phyloP scores from a whole-genome alignment of 2,888 invertebrate species.

The Cataglyphis cursor region DNA sequence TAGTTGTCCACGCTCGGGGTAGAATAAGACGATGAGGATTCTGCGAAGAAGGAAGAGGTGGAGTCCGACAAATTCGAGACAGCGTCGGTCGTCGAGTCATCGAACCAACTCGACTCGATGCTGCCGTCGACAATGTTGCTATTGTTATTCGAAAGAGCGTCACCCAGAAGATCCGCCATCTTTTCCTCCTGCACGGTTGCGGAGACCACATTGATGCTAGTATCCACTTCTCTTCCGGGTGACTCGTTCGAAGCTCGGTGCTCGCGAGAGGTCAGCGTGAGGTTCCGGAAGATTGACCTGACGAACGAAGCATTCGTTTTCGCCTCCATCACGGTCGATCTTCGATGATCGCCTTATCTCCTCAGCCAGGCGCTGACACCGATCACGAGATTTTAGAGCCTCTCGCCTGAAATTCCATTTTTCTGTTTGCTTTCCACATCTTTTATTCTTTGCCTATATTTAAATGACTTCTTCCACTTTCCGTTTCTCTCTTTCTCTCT shows the following conservation, averaged over 20 bases:
- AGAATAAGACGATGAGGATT: constrained; percentile 55
- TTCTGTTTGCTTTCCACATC: constrained; percentile 62
- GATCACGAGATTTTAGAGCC: constrained; percentile 79
- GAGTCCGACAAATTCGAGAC: constrained; percentile 58
- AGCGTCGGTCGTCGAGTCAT: constrained; percentile 67
- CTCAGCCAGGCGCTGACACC: constrained; percentile 35
- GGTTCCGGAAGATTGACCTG: constrained; percentile 59
- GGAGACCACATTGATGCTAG: constrained; percentile 51
- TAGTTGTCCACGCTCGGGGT: constrained; percentile 79
- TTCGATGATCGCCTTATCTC: constrained; percentile 18
- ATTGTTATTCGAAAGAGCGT: constrained; percentile 53
- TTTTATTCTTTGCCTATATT: constrained; percentile 28
- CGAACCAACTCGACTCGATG: constrained; percentile 78
- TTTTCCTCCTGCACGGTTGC: constrained; percentile 53
- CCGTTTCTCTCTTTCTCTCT: background rate
- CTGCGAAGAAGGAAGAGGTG: constrained; percentile 60
- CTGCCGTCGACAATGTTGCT: constrained; percentile 53
- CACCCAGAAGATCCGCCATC: constrained; percentile 49
- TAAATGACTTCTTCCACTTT: background rate
- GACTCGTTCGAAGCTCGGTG: constrained; percentile 48
- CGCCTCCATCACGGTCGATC: constrained; percentile 63
- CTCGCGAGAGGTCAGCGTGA: constrained; percentile 45
- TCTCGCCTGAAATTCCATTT: constrained; percentile 70
- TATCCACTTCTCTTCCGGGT: constrained; percentile 39
- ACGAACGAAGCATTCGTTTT: constrained; percentile 53